Percentiles rank a stretch among this genome's conserved stretches.
Conservation (phyloP, 2,113 vertebrate species). For the Pontoporia blainvillei region DNA sequence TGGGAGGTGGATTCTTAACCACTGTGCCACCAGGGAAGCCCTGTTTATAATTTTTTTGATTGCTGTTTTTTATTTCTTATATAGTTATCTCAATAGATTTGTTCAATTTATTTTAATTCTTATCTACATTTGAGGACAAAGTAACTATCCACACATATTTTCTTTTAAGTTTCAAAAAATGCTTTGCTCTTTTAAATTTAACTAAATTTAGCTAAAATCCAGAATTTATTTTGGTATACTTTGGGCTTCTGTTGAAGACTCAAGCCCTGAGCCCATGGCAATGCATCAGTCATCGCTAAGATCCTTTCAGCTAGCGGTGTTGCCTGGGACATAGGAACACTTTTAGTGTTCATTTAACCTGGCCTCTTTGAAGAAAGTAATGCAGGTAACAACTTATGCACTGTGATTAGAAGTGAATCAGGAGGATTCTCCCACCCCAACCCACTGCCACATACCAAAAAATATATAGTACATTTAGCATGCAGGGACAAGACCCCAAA, state of each 20-base stretch:
- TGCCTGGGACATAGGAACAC: not conserved
- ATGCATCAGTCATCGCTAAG: not conserved
- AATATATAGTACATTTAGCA: not conserved
- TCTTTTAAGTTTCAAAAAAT: conserved; percentile 5
- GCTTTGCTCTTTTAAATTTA: conserved; percentile 11
- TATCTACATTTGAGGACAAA: not conserved
- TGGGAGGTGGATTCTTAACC: too few species aligned
- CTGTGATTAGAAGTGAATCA: not conserved
- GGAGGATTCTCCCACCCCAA: not conserved
- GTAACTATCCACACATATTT: not conserved
- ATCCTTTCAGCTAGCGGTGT: not conserved
- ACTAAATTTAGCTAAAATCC: not conserved
- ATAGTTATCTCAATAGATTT: conserved; percentile 3
- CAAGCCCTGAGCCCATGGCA: not conserved
- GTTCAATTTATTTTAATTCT: conserved; percentile 24
- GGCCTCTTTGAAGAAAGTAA: not conserved
- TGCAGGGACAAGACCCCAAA: not conserved
- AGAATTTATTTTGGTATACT: not conserved
- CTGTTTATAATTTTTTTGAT: not conserved
- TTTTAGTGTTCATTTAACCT: not conserved
- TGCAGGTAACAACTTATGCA: not conserved
- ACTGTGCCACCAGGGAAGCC: too few species aligned
- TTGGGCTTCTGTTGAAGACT: not conserved
- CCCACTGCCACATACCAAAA: not conserved
- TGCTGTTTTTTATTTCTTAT: conserved; percentile 17